These are phyloP conservation scores for Epistrophe eligans DNA, from an alignment of 2,888 invertebrate species.

Conservation along the genomic window DNA sequence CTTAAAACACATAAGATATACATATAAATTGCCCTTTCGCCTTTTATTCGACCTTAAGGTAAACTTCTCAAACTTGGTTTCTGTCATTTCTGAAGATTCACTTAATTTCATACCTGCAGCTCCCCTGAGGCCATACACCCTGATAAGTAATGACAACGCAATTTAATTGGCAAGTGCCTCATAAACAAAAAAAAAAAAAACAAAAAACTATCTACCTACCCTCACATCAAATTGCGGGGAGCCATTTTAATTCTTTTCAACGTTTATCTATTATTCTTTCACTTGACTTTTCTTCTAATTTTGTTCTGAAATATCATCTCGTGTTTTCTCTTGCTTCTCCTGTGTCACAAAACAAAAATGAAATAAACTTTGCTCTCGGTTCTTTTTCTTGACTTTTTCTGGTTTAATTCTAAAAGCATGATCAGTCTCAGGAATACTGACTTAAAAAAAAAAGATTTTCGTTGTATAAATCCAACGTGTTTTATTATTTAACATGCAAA, in stretches of 20 bases:
- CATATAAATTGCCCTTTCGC: background rate
- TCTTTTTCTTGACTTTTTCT: background rate
- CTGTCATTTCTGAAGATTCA: conserved; percentile 5
- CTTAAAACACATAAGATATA: background rate
- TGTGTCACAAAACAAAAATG: conserved; percentile 38
- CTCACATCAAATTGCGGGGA: background rate
- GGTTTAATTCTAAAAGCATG: background rate
- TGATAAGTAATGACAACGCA: conserved; percentile 53
- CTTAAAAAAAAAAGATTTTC: conserved; percentile 23
- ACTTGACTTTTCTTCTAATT: conserved; percentile 57
- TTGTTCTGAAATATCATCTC: conserved; percentile 15
- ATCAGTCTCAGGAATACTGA: background rate
- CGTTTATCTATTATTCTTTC: conserved; percentile 30
- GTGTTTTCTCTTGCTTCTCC: background rate
- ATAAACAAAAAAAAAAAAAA: conserved; percentile 7
- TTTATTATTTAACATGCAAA: conserved; percentile 68
- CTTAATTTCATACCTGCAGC: conserved; percentile 9
- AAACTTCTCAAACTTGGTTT: conserved; percentile 28
- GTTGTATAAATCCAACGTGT: conserved; percentile 66
- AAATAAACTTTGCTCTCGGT: conserved; percentile 26
- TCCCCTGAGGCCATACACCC: conserved; percentile 3
- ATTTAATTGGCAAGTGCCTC: conserved; percentile 51
- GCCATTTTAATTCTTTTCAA: conserved; percentile 27
- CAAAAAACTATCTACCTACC: background rate
- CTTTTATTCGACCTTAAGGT: conserved; percentile 38